Base-by-base conservation (phyloP, 2,888 invertebrate species). In the Hypercompe scribonia region DNA sequence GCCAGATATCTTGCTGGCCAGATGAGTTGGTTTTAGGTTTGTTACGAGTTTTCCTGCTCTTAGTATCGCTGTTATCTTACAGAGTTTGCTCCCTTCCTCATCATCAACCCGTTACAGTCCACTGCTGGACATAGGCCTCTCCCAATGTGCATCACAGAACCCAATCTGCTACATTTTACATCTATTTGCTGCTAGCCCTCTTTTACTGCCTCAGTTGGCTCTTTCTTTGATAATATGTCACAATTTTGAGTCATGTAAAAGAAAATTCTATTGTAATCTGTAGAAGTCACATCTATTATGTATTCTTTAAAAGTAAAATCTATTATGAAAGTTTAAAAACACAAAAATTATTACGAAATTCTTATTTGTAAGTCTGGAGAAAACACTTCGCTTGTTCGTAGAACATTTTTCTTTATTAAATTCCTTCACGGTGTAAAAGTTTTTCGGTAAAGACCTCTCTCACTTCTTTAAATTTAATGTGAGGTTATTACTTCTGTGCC, bases 281-380 rank as follows among this genome's bases (percentile, higher is more conserved):
- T 54, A n/a, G n/a, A 61, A 2, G 31, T 31, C 31, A 18, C 31
- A 31, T 28, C 28, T 28, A 28, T 28, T 28, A 58, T 15, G 13
- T 77, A 74, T 61, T 61, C 28, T 33, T 39, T 10, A 63, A 64
- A 78, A 34, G 33, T 28, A n/a, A 50, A 68, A 39, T 34, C 64
- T 58, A 64, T 71, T 54, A 69, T 58, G 65, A 67, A 73, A 79
- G 74, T 81, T 82, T 46, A 73, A 75, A 78, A 80, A 78, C 42
- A 81, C 71, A 64, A 75, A 31, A 75, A 68, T 63, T 33, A 63
- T 74, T 66, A 68, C 72, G 28, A 61, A 75, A 81, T 83, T 75
- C 81, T 81, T 84, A 82, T 84, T 81, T 83, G 81, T 79, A 81
- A 81, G 75, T 75, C 84, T 54, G 73, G 75, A 73, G 75, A 73